Evolutionary conservation across 1,140 invertebrate species (phyloP).

Genomic region (Cepaea nemoralis): DNA sequence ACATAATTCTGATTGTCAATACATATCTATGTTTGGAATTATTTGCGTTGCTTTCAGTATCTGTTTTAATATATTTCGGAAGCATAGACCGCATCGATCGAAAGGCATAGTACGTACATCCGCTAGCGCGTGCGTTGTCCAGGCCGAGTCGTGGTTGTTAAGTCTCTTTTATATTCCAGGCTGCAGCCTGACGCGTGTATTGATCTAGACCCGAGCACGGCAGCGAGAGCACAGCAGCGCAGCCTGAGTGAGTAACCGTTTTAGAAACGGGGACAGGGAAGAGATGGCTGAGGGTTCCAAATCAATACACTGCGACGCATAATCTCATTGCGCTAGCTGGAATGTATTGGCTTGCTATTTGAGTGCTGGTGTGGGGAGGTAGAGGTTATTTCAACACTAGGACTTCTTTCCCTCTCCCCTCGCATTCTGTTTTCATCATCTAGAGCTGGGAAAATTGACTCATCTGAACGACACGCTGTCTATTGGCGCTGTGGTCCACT

Average conservation of each 20-base stretch:
- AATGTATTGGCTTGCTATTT: neutral
- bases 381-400: neutral
- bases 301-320: slow-evolving; percentile 5
- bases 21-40: no score
- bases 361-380: neutral
- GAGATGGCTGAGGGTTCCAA: neutral
- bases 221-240: neutral
- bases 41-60: no score
- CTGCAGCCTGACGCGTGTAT: neutral
- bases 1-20: no score
- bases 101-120: no score
- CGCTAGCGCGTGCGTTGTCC: no score
- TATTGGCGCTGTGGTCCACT: neutral
- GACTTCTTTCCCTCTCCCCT: neutral
- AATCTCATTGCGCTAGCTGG: neutral
- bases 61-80: no score
- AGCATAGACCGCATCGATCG: no score
- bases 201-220: neutral
- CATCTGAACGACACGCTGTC: neutral
- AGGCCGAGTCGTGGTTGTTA: no score
- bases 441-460: neutral
- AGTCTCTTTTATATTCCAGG: no score
- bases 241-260: neutral
- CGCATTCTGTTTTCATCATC: neutral
- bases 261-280: neutral